Base-by-base conservation (phyloP, 2,113 vertebrate genomes). In the Tympanuchus pallidicinctus region DNA sequence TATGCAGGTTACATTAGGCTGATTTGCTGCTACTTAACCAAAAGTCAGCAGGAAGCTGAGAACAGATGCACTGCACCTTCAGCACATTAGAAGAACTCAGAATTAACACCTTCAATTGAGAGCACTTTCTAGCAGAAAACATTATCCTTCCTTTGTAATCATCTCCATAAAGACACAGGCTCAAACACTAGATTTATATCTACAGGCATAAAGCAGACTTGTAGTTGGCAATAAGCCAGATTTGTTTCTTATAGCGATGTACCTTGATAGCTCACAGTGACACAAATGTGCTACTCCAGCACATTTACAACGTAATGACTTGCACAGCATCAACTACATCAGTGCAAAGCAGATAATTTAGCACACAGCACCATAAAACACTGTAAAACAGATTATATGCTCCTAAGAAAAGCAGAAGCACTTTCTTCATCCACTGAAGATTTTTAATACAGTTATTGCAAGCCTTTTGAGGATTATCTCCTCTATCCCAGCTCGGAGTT, bases 51-150 rank as follows among this genome's bases (percentile, higher is more conserved):
- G 84, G 86, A 95, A 94, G 61, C 71, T 66, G 59, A 73, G n/a
- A 92, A 89, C 2, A 91, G 45, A 66, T 69, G 40, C 43, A 70
- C 20, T 8, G 40, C 28, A 89, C 69, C 73, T 94, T 87, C 66
- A 66, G 60, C 56, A 84, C 12, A n/a, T 89, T 83, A 90, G 76
- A 87, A 19, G 11, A 18, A 70, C 60, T 86, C 94, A 93, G 88
- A 94, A 88, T 50, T 85, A 91, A 65, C 77, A 91, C 76, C 65
- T 70, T 43, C 86, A 91, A 34, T 14, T 59, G 27, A 74, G 38
- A 90, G 36, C 65, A 89, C 92, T 89, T 85, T 77, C 64, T 52
- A 73, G 76, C n/a, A 91, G 52, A 84, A 84, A 93, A 67, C 38
- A 95, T 77, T 76, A 66, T 3, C 19, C n/a, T 75, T 81, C 30